Evolutionary conservation across 2,888 invertebrate species (phyloP).

Genomic region (Epicampocera succincta): DNA sequence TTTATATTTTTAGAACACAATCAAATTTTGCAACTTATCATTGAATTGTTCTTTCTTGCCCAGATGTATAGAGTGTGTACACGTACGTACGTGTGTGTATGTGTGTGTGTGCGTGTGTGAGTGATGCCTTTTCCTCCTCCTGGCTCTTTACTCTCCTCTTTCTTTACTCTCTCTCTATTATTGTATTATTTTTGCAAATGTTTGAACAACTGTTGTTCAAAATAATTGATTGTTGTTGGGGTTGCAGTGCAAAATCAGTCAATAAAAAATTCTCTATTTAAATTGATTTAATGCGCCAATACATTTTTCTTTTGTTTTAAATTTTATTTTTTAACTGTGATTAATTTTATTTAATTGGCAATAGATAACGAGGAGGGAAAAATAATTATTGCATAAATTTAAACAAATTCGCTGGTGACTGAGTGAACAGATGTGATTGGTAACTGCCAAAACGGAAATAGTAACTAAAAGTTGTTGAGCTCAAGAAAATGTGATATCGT

Average conservation of each 20-base stretch:
- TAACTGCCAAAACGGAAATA: conserved; percentile 61
- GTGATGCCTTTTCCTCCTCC: background rate
- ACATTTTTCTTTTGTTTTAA: conserved; percentile 29
- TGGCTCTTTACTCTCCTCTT: background rate
- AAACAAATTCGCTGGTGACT: conserved; percentile 10
- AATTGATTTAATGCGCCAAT: conserved; percentile 64
- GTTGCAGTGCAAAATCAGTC: background rate
- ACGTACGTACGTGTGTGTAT: too few species aligned
- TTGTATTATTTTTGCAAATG: background rate
- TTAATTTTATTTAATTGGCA: conserved; percentile 49
- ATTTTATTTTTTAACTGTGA: conserved; percentile 38
- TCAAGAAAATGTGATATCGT: background rate
- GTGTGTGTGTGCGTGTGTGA: too few species aligned
- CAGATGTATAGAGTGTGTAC: background rate
- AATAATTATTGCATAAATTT: conserved; percentile 8
- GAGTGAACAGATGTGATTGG: conserved; percentile 40
- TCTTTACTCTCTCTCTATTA: background rate
- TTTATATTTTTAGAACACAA: conserved; percentile 9
- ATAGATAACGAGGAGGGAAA: background rate
- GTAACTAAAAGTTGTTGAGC: background rate
- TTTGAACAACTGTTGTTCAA: background rate
- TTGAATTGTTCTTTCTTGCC: conserved; percentile 16
- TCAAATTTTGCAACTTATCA: conserved; percentile 26
- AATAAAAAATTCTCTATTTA: conserved; percentile 30
- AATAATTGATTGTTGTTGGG: conserved; percentile 16